Evolutionary conservation across 2,797 vertebrate genomes (phyloP).

Genomic region (Cossypha polioptera): DNA sequence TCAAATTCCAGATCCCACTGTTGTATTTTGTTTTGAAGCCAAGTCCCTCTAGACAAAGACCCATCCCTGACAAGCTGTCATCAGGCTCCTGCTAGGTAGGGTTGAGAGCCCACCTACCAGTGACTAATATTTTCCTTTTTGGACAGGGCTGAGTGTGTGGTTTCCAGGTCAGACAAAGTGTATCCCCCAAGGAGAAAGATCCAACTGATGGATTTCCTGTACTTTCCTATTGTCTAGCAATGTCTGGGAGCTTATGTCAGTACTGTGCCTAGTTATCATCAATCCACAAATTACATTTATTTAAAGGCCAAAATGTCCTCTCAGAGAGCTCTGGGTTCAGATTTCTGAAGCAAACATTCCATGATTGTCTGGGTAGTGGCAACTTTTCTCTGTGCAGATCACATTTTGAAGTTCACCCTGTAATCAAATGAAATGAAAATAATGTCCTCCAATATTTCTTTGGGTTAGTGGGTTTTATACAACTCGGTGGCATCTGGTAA

Average conservation of each 20-base stretch:
- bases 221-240: background rate
- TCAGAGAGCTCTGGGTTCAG: background rate
- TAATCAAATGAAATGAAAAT: background rate
- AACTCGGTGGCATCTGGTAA: background rate
- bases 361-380: accelerated
- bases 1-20: background rate
- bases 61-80: background rate
- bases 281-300: background rate
- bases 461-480: background rate
- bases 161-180: slow-evolving; percentile 20
- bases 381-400: background rate
- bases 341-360: background rate
- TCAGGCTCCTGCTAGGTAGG: background rate
- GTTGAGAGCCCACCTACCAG: background rate
- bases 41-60: background rate
- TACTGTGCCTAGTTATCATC: slow-evolving; percentile 6
- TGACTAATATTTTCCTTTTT: background rate
- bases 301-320: background rate
- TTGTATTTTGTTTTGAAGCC: background rate
- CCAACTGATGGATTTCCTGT: background rate
- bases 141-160: background rate
- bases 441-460: background rate
- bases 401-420: background rate
- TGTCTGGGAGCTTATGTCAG: background rate
- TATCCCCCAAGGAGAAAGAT: background rate